Evolutionary conservation across 92 coral and sea anemone genomes (phyloP), one percentile per base, ranked within the genome.

Genomic region (Parazoanthus atlanticus): DNA sequence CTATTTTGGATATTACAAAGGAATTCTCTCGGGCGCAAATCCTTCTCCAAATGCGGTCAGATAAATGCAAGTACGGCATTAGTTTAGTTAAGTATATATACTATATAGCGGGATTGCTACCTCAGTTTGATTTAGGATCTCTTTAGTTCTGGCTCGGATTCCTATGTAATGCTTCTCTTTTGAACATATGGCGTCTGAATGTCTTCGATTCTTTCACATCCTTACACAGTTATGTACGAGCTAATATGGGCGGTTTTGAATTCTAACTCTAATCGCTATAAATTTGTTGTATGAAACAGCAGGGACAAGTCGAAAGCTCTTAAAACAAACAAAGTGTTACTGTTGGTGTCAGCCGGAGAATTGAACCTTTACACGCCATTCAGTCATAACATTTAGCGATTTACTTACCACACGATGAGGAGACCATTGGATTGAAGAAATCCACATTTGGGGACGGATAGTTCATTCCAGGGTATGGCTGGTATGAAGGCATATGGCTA

Each of bases 321-420:
- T 19, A 56, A 54, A 78, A 17, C 26, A 80, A 80, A 80, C 82
- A 78, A 78, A 78, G 56, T 21, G 46, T 40, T 76, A 17, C 25
- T 47, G 52, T 34, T 47, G 17, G 70, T 78, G 82, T 54, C 70
- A 29, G 70, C 28, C 69, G 28, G 69, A 13, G 69, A 25, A 61
- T 21, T 61, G 69, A 61, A 61, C 3, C 49, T 33, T 41, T 36
- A 23, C 21, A 43, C 78, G 31, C 32, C 12, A 82, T 28, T 34
- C 21, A 61, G 69, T 61, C 69, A 23, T 28, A 16, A 82, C 75
- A 70, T 19, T n/a, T n/a, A n/a, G n/a, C n/a, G n/a, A n/a, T n/a
- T 52, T 70, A 95, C 98, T 92, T 89, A 95, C 98, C 94, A 70
- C 98, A 95, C 2, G 98, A 91, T 15, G 94, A 93, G 6, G 98